Evolutionary conservation across 1,140 invertebrate species (phyloP), one percentile per base, ranked within the genome.

Genomic region (Charaxes varanes): DNA sequence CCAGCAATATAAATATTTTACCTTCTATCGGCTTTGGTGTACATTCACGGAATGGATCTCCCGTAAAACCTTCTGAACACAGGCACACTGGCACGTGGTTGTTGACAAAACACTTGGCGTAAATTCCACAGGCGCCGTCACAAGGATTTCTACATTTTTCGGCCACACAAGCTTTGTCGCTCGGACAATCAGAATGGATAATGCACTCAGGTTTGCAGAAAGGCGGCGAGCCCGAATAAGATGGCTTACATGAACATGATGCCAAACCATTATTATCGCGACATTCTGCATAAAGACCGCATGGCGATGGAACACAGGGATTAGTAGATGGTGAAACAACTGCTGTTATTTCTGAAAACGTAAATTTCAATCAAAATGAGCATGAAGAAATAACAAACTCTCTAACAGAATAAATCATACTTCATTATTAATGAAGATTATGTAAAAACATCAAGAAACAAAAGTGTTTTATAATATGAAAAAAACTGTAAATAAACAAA

Each of bases 121-220:
- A 90, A 12, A 91, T 77, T 18, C 93, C 93, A 74, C 94, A 96
- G 1, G 92, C 92, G 33, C 92, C 93, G 7, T 90, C 88, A 62
- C 93, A 95, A 7, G 93, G 92, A 84, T 94, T 90, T 51, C 86
- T 86, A 55, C 93, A 95, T 72, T 93, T 93, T 55, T 92, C 90
- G 12, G 90, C 89, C 32, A 94, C 88, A 58, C 93, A 95, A 3
- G 92, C 91, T 38, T 88, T 85, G 54, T 91, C 88, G 30, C 90
- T 89, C 1, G 90, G 84, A 66, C 93, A 96, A 53, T 95, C 93
- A 0, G 91, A 90, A 62, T 93, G 69, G 10, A 85, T 63, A 10
- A 83, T 56, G 51, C 84, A 84, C 54, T 85, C 85, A 4, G 83
- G 76, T 49, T 74, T 74, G 65, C 90, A 91, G 19, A 86, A 86